Evolutionary conservation across 2,888 invertebrate species (phyloP), one percentile per base, ranked within the genome.

Genomic region (Crioceris asparagi): DNA sequence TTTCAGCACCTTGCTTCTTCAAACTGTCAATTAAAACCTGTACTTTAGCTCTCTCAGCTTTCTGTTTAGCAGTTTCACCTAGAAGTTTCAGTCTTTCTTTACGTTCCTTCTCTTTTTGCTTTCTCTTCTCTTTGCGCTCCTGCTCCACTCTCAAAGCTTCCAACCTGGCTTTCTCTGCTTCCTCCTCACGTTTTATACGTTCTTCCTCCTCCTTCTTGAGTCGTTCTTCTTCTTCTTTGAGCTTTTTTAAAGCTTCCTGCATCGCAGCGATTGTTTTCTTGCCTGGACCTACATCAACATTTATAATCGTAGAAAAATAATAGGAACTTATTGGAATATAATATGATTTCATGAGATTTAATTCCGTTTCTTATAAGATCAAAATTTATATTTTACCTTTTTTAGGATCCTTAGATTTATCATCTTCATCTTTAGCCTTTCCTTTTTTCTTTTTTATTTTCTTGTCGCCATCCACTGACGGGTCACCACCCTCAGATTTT

Each of bases 1-100:
- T 69, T 56, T 82, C 83, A 17, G 86, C 67, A 40, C 93, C 93
- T 65, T 90, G 87, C 6, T 87, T 90, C 63, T 87, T 90, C 26
- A 92, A 68, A 2, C 84, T 82, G 35, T 92, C 90, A 43, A 96
- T 66, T 73, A 92, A 76, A 39, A 86, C 87, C 61, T 88, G 85
- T 5, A 91, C 90, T 48, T 92, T 72, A 0, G 86, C 84, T 44
- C 83, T 33, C 8, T 91, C 91, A 47, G 85, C 85, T 60, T 90
- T 93, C 60, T 98, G 93, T 62, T 93, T 93, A 0, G 87, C 80
- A 2, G 93, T 93, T 65, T 92, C 96, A 2, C 97, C 97, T 67
- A 96, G 96, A n/a, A 87, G 88, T 64, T 96, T 96, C 50, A 92
- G 70, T 56, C 90, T 74, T 55, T 91, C 91, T 63, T 88, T 91